phyloP scores from a whole-genome alignment of 2,888 invertebrate genomes.

The Dione vanillae region DNA sequence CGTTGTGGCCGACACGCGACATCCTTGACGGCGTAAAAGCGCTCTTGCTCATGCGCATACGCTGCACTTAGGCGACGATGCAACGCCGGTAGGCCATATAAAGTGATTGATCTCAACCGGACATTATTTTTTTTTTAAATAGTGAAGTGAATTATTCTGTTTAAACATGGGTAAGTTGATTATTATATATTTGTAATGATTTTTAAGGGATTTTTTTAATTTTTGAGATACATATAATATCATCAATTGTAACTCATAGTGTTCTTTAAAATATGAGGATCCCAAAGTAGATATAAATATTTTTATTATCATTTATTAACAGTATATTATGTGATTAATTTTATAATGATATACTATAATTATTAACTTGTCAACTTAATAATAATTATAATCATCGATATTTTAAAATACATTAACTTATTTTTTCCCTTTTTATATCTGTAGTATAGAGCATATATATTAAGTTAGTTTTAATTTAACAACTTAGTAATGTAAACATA shows the following conservation, averaged over 20 bases:
- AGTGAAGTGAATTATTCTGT: slow-evolving; percentile 70
- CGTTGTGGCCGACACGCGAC: slow-evolving; percentile 77
- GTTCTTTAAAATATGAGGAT: too few species aligned
- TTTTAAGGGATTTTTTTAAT: too few species aligned
- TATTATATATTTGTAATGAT: not conserved
- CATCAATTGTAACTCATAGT: too few species aligned
- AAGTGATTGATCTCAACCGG: slow-evolving; percentile 70
- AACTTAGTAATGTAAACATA: slow-evolving; percentile 9
- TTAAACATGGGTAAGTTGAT: slow-evolving; percentile 71
- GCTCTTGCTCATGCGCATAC: slow-evolving; percentile 56
- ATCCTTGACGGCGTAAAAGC: slow-evolving; percentile 63
- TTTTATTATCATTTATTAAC: too few species aligned
- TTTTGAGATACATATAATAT: too few species aligned
- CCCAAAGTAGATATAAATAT: too few species aligned
- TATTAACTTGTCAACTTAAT: not conserved
- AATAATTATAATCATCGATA: not conserved
- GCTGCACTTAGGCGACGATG: slow-evolving; percentile 74
- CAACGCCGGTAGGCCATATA: slow-evolving; percentile 68
- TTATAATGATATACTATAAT: not conserved
- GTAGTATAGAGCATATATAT: not conserved
- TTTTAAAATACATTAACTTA: not conserved
- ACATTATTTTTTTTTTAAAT: slow-evolving; percentile 56
- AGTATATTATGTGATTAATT: not conserved
- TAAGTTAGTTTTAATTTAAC: not conserved
- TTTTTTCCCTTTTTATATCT: not conserved